Percentiles rank a stretch among this genome's conserved stretches.
Evolutionary conservation across 1,140 invertebrate species (phyloP).

Genomic region (Neomicropteryx cornuta): DNA sequence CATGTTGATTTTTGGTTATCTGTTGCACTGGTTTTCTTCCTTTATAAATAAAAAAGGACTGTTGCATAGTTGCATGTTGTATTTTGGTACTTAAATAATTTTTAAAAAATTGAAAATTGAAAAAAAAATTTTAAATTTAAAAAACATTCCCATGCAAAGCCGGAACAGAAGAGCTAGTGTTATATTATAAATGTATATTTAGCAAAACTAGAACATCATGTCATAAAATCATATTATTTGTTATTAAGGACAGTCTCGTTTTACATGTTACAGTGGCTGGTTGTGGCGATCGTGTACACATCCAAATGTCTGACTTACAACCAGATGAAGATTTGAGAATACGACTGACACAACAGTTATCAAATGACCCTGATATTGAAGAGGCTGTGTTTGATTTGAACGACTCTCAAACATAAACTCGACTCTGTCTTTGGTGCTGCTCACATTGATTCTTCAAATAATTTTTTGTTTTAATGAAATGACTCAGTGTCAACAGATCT

Average conservation of each 20-base stretch:
- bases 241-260: conserved; percentile 1
- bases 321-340: conserved; percentile 19
- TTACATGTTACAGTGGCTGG: conserved; percentile 21
- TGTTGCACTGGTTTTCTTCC: no score
- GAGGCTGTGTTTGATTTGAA: background rate
- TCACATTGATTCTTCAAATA: background rate
- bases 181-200: no score
- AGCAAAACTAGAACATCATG: no score
- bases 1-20: no score
- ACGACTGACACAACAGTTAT: background rate
- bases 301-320: conserved; percentile 15
- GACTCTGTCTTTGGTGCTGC: background rate
- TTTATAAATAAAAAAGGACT: no score
- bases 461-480: background rate
- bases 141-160: no score
- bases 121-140: no score
- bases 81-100: no score
- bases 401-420: background rate
- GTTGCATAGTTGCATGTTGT: no score
- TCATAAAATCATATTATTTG: background rate
- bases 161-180: no score
- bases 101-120: no score
- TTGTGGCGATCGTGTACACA: conserved; percentile 18
- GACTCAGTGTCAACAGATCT: background rate
- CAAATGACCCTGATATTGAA: background rate